These are phyloP conservation scores for Sesamia nonagrioides DNA, from an alignment of 1,140 invertebrate genomes.

Conservation along the genomic window DNA sequence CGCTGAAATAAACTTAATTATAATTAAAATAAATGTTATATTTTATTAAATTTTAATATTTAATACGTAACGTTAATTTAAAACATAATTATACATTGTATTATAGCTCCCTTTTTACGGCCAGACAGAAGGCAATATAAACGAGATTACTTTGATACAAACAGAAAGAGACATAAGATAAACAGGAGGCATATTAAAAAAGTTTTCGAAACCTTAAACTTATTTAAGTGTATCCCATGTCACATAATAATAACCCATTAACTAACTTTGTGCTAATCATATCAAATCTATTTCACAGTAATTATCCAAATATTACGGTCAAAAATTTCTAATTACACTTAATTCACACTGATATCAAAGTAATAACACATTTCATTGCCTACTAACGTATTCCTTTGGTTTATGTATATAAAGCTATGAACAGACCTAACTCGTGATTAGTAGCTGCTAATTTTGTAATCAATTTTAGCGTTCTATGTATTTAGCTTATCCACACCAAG, in stretches of 20 bases:
- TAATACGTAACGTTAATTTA: no score
- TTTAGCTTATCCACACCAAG: background rate
- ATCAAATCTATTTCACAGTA: background rate
- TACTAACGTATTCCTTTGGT: background rate
- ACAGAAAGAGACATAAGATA: no score
- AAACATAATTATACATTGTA: no score
- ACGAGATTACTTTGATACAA: no score
- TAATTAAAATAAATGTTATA: no score
- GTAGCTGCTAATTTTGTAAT: background rate
- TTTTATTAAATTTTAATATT: no score
- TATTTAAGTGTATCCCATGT: background rate
- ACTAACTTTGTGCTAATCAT: no score
- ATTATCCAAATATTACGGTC: background rate
- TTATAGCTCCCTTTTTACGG: no score
- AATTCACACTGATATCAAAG: conserved; percentile 3
- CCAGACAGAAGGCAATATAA: no score
- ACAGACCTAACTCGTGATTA: background rate
- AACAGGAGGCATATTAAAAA: background rate
- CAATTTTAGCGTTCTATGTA: background rate
- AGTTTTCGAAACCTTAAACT: background rate
- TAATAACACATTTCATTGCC: background rate
- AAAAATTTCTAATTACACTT: conserved; percentile 5
- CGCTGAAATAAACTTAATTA: no score
- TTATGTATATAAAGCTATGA: conserved; percentile 1
- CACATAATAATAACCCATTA: no score